These are phyloP conservation scores for Ovibos moschatus DNA, from an alignment of 2,113 vertebrate species.

Conservation along the genomic window DNA sequence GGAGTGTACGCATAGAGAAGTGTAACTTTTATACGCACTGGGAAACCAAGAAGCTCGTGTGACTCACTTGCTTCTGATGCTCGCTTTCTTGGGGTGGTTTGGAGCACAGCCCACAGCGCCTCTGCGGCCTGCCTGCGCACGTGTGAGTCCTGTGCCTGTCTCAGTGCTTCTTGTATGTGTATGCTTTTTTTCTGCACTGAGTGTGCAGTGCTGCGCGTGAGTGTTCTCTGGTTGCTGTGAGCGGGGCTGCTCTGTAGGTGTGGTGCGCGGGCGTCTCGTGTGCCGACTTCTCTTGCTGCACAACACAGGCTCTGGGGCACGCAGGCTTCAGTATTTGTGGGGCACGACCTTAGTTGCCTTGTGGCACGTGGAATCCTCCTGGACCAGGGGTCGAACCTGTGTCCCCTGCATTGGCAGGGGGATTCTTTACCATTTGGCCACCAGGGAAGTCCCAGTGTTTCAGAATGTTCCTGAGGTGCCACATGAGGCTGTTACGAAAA, in stretches of 20 bases:
- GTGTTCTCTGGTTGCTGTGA: fast-evolving
- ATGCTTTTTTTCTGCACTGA: fast-evolving
- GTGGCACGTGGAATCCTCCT: neutral
- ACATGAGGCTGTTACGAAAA: fast-evolving
- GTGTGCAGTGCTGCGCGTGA: fast-evolving
- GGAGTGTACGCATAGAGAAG: neutral
- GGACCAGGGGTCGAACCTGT: neutral
- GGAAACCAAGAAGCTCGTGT: fast-evolving
- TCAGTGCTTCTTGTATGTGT: fast-evolving
- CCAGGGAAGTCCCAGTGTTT: neutral
- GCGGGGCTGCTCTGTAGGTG: neutral
- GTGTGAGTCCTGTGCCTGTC: fast-evolving
- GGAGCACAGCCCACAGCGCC: fast-evolving
- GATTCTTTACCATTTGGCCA: neutral
- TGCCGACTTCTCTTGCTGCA: neutral
- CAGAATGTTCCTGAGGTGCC: fast-evolving
- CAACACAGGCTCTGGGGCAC: neutral
- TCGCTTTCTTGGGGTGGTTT: neutral
- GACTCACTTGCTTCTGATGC: fast-evolving
- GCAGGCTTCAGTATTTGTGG: neutral
- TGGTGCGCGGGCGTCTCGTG: fast-evolving
- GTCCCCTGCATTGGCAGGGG: neutral
- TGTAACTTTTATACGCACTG: neutral
- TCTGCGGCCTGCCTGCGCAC: neutral
- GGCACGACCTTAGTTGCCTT: neutral